Conservation (phyloP, 2,888 invertebrate species). For the Gastrophysa polygoni region DNA sequence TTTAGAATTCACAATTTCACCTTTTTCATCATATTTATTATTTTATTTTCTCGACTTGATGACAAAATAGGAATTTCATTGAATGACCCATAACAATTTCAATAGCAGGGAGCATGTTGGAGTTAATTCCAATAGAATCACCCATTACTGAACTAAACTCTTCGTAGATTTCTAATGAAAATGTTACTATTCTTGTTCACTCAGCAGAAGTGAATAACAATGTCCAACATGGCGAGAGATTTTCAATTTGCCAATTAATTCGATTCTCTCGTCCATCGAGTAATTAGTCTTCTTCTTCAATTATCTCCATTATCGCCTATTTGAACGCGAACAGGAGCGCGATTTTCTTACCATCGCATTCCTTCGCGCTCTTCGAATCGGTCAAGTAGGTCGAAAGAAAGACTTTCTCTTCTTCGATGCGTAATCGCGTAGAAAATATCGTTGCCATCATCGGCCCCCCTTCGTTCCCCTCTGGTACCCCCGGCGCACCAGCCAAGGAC, state of each 20-base stretch:
- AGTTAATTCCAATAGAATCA: too few species aligned
- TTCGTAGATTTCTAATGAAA: too few species aligned
- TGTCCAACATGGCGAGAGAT: neutral
- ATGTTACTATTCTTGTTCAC: too few species aligned
- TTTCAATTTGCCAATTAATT: neutral
- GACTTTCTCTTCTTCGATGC: slow-evolving; percentile 48
- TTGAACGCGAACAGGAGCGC: neutral
- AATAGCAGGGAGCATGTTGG: too few species aligned
- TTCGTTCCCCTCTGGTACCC: neutral
- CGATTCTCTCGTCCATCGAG: neutral
- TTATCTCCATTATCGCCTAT: neutral
- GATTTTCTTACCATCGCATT: too few species aligned
- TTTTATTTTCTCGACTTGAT: too few species aligned
- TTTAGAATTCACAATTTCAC: too few species aligned
- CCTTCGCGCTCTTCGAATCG: slow-evolving; percentile 42
- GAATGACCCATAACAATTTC: too few species aligned
- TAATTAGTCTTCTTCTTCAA: neutral
- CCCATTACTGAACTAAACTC: too few species aligned
- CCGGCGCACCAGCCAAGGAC: slow-evolving; percentile 1
- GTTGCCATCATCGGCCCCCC: neutral
- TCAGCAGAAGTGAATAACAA: too few species aligned
- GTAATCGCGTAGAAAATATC: slow-evolving; percentile 14
- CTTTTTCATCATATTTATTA: too few species aligned
- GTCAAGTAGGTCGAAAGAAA: slow-evolving; percentile 49
- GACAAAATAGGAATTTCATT: too few species aligned